A percentile compares a stretch with the other conserved stretches of the same genome.
Evolutionary conservation across 2,888 invertebrate genomes (phyloP).

Genomic region (Endomychus coccineus): DNA sequence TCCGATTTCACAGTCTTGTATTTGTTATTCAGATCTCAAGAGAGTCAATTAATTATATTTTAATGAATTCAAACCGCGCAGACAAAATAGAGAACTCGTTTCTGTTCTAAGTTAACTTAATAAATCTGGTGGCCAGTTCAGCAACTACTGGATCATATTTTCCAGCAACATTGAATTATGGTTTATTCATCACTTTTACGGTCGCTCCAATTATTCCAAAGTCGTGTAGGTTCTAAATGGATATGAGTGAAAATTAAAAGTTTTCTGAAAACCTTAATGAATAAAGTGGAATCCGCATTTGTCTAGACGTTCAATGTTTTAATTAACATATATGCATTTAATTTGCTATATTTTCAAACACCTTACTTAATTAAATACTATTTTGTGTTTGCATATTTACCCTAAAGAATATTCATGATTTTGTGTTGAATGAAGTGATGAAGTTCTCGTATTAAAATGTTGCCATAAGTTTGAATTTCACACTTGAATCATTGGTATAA

Average conservation of each 20-base stretch:
- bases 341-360: constrained; percentile 16
- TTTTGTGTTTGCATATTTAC: constrained; percentile 16
- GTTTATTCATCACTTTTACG: constrained; percentile 11
- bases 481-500: no score
- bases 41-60: background rate
- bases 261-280: constrained; percentile 14
- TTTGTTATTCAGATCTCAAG: constrained; percentile 14
- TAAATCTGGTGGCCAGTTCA: constrained; percentile 7
- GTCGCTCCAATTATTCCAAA: constrained; percentile 6
- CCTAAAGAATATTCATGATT: constrained; percentile 10
- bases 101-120: constrained; percentile 4
- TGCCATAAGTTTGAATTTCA: no score
- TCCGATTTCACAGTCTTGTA: constrained; percentile 13
- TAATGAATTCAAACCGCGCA: background rate
- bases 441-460: no score
- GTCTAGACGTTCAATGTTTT: constrained; percentile 17
- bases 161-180: constrained; percentile 1
- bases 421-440: background rate
- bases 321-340: constrained; percentile 18
- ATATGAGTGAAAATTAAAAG: constrained; percentile 9
- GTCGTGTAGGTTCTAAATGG: background rate
- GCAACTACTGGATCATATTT: constrained; percentile 15
- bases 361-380: constrained; percentile 15
- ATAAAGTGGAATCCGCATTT: constrained; percentile 12
- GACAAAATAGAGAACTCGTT: background rate